A percentile compares a stretch with the other conserved stretches of the same genome.
Evolutionary conservation across 2,888 invertebrate species (phyloP).

Genomic region (Acleris cristana): DNA sequence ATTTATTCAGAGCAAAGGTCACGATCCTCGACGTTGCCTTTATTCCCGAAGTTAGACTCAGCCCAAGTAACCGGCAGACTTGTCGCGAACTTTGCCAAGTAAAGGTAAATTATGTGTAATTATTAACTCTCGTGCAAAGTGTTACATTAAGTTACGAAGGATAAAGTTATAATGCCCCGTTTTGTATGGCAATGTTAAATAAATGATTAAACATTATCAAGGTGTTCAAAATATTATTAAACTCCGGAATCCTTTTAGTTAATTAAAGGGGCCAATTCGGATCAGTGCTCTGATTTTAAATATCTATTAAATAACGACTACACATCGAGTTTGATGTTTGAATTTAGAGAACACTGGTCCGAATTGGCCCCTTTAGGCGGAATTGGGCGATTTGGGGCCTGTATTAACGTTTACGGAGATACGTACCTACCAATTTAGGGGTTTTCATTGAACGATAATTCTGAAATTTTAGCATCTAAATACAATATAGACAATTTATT

Average conservation of each 20-base stretch:
- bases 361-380: too few relatives aligned
- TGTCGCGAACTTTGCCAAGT: conserved; percentile 52
- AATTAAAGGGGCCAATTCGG: neutral
- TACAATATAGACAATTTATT: too few relatives aligned
- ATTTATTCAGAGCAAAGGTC: neutral
- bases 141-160: conserved; percentile 52
- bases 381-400: too few relatives aligned
- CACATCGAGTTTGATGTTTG: too few relatives aligned
- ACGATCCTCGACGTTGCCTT: conserved; percentile 3
- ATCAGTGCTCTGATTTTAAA: too few relatives aligned
- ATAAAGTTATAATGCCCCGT: conserved; percentile 51
- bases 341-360: too few relatives aligned
- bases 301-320: too few relatives aligned
- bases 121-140: conserved; percentile 60
- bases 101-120: conserved; percentile 61
- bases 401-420: neutral
- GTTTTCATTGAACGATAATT: too few relatives aligned
- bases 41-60: conserved; percentile 28
- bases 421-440: neutral
- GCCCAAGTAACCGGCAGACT: conserved; percentile 44
- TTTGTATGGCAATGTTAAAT: conserved; percentile 41
- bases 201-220: conserved; percentile 20
- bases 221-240: conserved; percentile 25
- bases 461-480: too few relatives aligned
- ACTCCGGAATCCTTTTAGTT: conserved; percentile 13